Percentiles rank a stretch among this genome's conserved stretches.
phyloP scores from a whole-genome alignment of 2,888 invertebrate genomes.

The Microplitis deprimator region DNA sequence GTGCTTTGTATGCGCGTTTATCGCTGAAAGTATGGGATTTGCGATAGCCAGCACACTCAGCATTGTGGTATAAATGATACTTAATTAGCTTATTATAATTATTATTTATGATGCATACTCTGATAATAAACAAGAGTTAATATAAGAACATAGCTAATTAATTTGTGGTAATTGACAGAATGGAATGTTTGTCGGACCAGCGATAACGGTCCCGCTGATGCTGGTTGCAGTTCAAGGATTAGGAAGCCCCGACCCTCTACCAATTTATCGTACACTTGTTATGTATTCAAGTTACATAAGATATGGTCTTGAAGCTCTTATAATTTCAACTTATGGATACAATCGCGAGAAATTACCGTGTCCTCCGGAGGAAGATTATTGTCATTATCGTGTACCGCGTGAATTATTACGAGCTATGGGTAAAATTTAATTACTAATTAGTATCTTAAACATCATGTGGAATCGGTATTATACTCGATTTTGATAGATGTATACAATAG shows the following conservation, averaged over 20 bases:
- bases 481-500: too few species aligned
- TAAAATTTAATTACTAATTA: constrained; percentile 49
- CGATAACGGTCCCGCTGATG: constrained; percentile 88
- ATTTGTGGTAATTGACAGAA: constrained; percentile 74
- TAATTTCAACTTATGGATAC: constrained; percentile 85
- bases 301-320: constrained; percentile 85
- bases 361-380: constrained; percentile 80
- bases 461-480: too few species aligned
- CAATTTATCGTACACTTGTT: constrained; percentile 82
- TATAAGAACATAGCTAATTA: constrained; percentile 11
- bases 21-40: constrained; percentile 85
- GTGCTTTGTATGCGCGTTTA: constrained; percentile 81
- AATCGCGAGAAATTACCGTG: constrained; percentile 83
- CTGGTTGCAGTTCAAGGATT: constrained; percentile 90
- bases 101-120: neutral
- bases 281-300: constrained; percentile 89
- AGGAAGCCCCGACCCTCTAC: constrained; percentile 80
- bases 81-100: constrained; percentile 10
- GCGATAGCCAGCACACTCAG: constrained; percentile 82
- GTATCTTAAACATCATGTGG: too few species aligned
- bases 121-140: constrained; percentile 13
- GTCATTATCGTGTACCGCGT: constrained; percentile 82
- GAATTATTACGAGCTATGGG: constrained; percentile 84
- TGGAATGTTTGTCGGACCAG: constrained; percentile 91
- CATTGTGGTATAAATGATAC: constrained; percentile 78